Conservation (phyloP, 2,888 invertebrate genomes). For the Drosophila kanekoi region DNA sequence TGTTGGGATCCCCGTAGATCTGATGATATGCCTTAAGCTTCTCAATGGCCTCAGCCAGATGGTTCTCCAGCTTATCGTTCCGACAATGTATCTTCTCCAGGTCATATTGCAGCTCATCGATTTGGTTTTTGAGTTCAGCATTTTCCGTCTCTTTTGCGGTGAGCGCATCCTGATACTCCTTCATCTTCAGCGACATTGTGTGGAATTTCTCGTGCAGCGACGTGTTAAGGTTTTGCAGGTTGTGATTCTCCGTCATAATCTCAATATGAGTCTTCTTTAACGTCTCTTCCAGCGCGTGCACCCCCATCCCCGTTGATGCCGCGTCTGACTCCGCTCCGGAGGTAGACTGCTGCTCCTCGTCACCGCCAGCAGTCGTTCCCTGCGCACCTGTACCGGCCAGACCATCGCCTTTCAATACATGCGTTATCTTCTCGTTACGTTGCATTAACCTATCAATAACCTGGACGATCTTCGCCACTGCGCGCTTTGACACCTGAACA, state of each 20-base stretch:
- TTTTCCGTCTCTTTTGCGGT: conserved; percentile 97
- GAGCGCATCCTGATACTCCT: conserved; percentile 90
- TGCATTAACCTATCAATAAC: conserved; percentile 98
- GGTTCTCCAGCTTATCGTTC: conserved; percentile 96
- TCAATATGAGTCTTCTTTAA: conserved; percentile 94
- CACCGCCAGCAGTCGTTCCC: conserved; percentile 31
- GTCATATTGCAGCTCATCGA: conserved; percentile 98
- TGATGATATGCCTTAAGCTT: conserved; percentile 94
- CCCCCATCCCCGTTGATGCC: conserved; percentile 27
- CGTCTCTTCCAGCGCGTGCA: conserved; percentile 89
- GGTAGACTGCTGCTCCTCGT: conserved; percentile 50
- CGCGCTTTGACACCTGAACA: conserved; percentile 97
- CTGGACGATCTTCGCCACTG: conserved; percentile 98
- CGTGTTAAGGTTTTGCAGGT: conserved; percentile 95
- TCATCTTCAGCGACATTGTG: conserved; percentile 94
- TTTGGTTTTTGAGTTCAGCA: conserved; percentile 97
- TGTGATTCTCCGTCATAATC: conserved; percentile 95
- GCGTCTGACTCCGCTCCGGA: conserved; percentile 44
- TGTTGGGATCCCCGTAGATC: conserved; percentile 90
- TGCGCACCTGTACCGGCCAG: conserved; percentile 30
- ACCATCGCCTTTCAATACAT: conserved; percentile 90
- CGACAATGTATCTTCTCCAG: conserved; percentile 93
- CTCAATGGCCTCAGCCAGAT: conserved; percentile 96
- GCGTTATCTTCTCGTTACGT: conserved; percentile 96
- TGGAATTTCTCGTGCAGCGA: conserved; percentile 97